These are phyloP conservation scores for Chloebia gouldiae DNA, from an alignment of 2,113 vertebrate species.

Conservation along the genomic window DNA sequence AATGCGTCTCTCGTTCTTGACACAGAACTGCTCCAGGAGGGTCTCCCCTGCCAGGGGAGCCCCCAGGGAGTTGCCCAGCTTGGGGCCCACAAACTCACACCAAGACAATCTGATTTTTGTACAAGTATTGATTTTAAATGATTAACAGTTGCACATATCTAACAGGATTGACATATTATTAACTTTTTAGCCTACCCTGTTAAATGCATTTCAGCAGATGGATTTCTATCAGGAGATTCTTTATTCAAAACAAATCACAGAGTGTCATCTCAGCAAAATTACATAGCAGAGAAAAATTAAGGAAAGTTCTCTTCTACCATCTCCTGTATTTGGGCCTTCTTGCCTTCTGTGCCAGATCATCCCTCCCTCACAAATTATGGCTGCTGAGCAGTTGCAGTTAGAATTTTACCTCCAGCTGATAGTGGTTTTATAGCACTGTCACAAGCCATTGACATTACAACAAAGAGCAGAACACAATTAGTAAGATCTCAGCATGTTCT, in stretches of 20 bases:
- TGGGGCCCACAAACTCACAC: no score
- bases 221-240: background rate
- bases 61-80: no score
- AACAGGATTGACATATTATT: background rate
- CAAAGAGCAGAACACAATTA: background rate
- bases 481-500: background rate
- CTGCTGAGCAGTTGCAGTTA: background rate
- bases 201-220: background rate
- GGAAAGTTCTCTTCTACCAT: accelerated
- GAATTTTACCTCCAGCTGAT: background rate
- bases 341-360: background rate
- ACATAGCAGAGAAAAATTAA: background rate
- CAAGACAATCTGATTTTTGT: background rate
- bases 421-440: background rate
- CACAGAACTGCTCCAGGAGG: no score
- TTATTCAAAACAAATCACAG: background rate
- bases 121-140: background rate
- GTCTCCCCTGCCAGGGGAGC: no score
- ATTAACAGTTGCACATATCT: accelerated
- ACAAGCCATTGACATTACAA: background rate
- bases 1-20: no score
- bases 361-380: background rate
- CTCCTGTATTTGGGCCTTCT: background rate
- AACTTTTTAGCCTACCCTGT: background rate
- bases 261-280: background rate